These are phyloP conservation scores for Papilio protenor DNA, from an alignment of 2,888 invertebrate species.

Conservation along the genomic window DNA sequence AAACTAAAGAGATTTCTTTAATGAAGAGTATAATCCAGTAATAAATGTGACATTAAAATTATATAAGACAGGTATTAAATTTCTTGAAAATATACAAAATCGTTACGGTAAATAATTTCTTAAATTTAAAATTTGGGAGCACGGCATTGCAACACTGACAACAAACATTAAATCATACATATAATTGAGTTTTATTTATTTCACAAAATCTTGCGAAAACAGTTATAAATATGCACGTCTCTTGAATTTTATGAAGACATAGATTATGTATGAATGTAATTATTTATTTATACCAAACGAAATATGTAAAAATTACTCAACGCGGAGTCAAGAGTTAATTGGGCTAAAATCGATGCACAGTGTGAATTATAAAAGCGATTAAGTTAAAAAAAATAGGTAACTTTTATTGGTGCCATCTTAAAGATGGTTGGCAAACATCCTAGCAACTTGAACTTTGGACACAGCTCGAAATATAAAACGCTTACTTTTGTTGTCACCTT, in stretches of 20 bases:
- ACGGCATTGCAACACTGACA: conserved; percentile 2
- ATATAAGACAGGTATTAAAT: background rate
- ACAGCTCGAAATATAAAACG: too few relatives aligned
- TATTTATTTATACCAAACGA: conserved; percentile 16
- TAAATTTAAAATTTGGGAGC: conserved; percentile 1
- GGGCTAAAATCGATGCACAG: background rate
- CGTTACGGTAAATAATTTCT: conserved; percentile 17
- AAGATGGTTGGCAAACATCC: too few relatives aligned
- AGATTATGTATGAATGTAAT: conserved; percentile 27
- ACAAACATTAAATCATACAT: conserved; percentile 18
- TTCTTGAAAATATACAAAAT: background rate
- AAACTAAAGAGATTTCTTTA: background rate
- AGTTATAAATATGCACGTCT: conserved; percentile 24
- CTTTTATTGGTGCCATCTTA: background rate
- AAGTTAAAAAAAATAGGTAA: background rate
- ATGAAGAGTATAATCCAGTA: background rate
- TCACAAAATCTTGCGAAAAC: conserved; percentile 12
- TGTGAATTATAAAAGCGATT: background rate
- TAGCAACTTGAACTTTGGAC: too few relatives aligned
- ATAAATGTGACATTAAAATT: background rate
- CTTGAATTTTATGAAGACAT: conserved; percentile 25
- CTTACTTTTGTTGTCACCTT: too few relatives aligned
- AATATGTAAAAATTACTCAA: conserved; percentile 23
- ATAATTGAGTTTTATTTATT: conserved; percentile 15
- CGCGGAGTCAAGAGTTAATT: conserved; percentile 12